Conservation (phyloP, 2,797 vertebrate genomes). For the Argya squamiceps region DNA sequence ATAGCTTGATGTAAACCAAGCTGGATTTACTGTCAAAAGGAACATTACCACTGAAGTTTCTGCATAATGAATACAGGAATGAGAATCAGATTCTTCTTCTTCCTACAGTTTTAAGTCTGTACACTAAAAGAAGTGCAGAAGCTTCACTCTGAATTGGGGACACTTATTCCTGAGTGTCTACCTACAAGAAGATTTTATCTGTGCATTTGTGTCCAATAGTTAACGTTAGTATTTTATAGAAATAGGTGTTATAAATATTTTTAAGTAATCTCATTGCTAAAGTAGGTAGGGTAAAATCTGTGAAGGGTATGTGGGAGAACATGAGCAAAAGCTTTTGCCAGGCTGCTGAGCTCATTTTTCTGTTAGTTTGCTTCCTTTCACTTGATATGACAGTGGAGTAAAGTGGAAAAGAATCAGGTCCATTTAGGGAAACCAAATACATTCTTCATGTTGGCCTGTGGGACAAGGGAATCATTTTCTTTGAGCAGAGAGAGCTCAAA, state of each 20-base stretch:
- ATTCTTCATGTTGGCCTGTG: neutral
- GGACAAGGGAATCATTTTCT: neutral
- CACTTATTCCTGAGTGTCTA: neutral
- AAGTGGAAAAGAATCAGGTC: neutral
- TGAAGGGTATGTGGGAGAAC: neutral
- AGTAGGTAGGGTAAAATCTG: neutral
- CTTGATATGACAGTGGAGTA: neutral
- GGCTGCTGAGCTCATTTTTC: neutral
- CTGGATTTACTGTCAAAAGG: neutral
- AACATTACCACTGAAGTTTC: neutral
- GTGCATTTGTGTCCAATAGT: neutral
- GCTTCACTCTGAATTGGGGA: neutral
- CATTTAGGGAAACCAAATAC: neutral
- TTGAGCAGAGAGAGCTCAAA: neutral
- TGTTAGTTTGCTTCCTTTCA: neutral
- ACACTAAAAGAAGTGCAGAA: neutral
- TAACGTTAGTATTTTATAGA: neutral
- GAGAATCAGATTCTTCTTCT: neutral
- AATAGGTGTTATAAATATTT: neutral
- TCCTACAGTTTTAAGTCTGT: neutral
- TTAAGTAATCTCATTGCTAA: neutral
- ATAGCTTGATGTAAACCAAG: neutral
- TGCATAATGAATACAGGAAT: neutral
- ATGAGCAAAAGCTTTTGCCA: neutral
- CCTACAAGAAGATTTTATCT: neutral